Conservation (phyloP, 2,113 vertebrate species). For the Tetrao urogallus region DNA sequence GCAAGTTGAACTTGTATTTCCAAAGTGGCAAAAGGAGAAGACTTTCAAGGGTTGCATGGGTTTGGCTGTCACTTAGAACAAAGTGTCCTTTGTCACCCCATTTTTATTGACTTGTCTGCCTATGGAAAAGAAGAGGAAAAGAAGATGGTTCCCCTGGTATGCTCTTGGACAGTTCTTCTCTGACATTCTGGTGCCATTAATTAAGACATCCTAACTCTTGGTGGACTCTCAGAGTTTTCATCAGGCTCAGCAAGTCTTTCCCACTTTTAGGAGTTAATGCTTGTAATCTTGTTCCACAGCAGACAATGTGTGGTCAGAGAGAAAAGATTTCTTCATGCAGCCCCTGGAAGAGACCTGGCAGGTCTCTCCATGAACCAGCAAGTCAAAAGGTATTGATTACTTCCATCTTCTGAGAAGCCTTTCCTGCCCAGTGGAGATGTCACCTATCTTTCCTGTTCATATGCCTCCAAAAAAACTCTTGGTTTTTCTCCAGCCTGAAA, state of each 20-base stretch:
- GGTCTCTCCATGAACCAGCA: neutral
- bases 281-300: neutral
- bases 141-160: neutral
- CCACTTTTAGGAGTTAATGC: neutral
- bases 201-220: neutral
- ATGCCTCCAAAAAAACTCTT: neutral
- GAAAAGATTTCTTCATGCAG: neutral
- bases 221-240: neutral
- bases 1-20: neutral
- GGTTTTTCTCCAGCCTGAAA: neutral
- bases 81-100: neutral
- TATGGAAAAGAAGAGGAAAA: neutral
- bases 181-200: neutral
- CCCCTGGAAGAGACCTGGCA: neutral
- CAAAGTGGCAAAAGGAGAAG: neutral
- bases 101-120: neutral
- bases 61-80: neutral
- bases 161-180: neutral
- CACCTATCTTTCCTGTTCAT: neutral
- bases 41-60: accelerated
- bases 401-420: neutral
- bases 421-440: neutral
- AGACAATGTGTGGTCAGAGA: neutral
- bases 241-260: neutral
- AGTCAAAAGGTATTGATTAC: neutral